Percentiles rank a stretch among this genome's conserved stretches.
Evolutionary conservation across 2,797 vertebrate genomes (phyloP).

Genomic region (Anabas testudineus): DNA sequence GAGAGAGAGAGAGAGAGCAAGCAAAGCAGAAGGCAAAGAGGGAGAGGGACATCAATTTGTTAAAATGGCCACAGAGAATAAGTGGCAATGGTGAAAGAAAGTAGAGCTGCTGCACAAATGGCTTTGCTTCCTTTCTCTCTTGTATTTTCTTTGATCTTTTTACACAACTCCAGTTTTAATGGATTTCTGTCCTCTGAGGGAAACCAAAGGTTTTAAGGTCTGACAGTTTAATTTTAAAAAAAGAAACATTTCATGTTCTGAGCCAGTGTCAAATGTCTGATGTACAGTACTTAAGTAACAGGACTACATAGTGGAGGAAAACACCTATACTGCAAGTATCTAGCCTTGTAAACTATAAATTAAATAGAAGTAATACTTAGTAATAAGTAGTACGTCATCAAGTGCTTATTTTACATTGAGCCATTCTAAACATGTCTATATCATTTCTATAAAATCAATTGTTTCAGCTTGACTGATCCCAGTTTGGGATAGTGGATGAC

Average conservation of each 20-base stretch:
- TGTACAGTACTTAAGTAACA: neutral
- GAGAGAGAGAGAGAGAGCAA: too few species aligned
- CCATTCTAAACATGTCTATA: neutral
- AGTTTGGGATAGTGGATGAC: neutral
- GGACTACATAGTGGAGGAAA: neutral
- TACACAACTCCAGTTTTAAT: slow-evolving; percentile 16
- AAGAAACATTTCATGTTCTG: neutral
- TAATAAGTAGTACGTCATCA: neutral
- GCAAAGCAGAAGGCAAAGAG: slow-evolving; percentile 8
- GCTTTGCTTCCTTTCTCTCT: slow-evolving; percentile 1
- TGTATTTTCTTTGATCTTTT: slow-evolving; percentile 10
- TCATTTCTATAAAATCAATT: neutral
- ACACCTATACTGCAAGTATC: neutral
- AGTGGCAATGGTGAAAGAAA: slow-evolving; percentile 15
- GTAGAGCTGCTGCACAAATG: neutral
- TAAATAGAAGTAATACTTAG: neutral
- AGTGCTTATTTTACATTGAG: neutral
- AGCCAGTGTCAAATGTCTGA: neutral
- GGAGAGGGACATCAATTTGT: slow-evolving; percentile 11
- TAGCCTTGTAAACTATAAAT: neutral
- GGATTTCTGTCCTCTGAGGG: slow-evolving; percentile 14
- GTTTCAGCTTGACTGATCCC: neutral
- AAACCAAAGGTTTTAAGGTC: neutral
- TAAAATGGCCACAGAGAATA: slow-evolving; percentile 22
- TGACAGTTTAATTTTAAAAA: slow-evolving; percentile 16